These are phyloP conservation scores for Penaeus chinensis DNA, from an alignment of 1,140 invertebrate genomes.

Conservation along the genomic window DNA sequence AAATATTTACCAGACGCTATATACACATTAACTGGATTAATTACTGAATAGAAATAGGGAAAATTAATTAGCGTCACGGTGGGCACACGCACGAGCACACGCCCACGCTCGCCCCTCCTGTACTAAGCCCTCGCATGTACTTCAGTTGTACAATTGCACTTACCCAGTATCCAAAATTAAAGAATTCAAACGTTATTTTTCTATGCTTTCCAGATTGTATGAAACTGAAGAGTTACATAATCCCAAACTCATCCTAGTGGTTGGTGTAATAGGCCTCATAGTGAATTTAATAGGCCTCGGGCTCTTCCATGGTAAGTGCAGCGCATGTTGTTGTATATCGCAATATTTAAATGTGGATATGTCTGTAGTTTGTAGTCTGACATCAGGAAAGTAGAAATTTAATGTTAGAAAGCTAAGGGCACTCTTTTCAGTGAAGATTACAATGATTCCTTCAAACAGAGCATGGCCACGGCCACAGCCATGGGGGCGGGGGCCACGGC, in stretches of 20 bases:
- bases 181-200: background rate
- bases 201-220: constrained; percentile 74
- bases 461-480: constrained; percentile 59
- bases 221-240: constrained; percentile 86
- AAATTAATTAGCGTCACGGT: too few relatives aligned
- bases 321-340: background rate
- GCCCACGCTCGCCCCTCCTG: too few relatives aligned
- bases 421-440: background rate
- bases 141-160: too few relatives aligned
- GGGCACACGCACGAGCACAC: too few relatives aligned
- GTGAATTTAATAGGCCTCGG: constrained; percentile 87
- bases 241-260: constrained; percentile 79
- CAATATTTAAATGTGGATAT: background rate
- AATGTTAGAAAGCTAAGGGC: too few relatives aligned
- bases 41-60: too few relatives aligned
- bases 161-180: too few relatives aligned
- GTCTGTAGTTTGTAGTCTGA: too few relatives aligned
- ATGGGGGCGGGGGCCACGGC: constrained; percentile 60
- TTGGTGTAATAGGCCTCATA: constrained; percentile 82
- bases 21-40: too few relatives aligned
- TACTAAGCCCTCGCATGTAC: too few relatives aligned
- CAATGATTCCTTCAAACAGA: constrained; percentile 72
- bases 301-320: constrained; percentile 80
- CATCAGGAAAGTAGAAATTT: too few relatives aligned
- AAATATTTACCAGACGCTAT: too few relatives aligned